phyloP scores from a whole-genome alignment of 2,888 invertebrate species.

The Lepidochrysops patricia region DNA sequence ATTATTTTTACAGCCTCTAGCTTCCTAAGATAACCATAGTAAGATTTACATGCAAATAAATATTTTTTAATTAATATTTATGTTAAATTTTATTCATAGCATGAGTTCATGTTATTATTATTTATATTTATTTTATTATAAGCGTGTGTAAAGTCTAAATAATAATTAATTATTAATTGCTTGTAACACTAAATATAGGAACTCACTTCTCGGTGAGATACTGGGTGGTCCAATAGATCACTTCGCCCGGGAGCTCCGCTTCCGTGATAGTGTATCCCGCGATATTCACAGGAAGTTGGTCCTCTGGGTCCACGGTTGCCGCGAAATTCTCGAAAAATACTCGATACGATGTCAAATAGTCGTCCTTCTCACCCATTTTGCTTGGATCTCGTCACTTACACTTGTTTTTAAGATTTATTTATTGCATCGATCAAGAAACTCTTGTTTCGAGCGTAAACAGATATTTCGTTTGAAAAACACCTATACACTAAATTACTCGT shows the following conservation, averaged over 20 bases:
- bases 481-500: constrained; percentile 15
- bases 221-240: constrained; percentile 83
- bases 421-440: constrained; percentile 24
- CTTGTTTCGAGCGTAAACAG: constrained; percentile 23
- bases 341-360: constrained; percentile 80
- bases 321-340: constrained; percentile 83
- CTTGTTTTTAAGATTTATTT: constrained; percentile 20
- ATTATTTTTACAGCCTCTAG: too few species aligned
- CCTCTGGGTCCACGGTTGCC: constrained; percentile 78
- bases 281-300: constrained; percentile 83
- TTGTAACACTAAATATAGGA: constrained; percentile 1
- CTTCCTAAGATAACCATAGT: too few species aligned
- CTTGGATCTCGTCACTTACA: constrained; percentile 19
- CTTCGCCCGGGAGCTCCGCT: constrained; percentile 81
- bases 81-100: too few species aligned
- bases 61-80: too few species aligned
- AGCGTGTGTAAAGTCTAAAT: neutral
- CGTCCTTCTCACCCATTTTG: constrained; percentile 76
- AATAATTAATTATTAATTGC: neutral
- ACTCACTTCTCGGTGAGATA: constrained; percentile 86
- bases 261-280: constrained; percentile 80
- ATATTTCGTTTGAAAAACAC: constrained; percentile 3
- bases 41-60: too few species aligned
- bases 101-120: too few species aligned
- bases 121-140: too few species aligned